A percentile compares a stretch with the other conserved stretches of the same genome.
Conservation (phyloP, 2,888 invertebrate species). For the Leucozona laternaria region DNA sequence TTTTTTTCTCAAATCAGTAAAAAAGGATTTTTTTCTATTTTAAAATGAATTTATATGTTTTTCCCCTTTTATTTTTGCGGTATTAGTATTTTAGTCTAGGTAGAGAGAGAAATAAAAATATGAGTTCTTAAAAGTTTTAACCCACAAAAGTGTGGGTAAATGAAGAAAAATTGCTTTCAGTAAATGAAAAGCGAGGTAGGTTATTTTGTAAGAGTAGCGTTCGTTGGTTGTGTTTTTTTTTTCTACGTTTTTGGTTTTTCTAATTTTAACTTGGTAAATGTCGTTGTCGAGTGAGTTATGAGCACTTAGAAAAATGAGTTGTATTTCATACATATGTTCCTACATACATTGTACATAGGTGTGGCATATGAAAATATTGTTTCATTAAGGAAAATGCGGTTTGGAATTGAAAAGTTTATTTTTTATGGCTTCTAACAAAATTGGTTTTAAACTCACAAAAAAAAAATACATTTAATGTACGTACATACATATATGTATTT, state of each 20-base stretch:
- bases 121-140: slow-evolving; percentile 25
- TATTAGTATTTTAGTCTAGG: background rate
- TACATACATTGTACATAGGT: background rate
- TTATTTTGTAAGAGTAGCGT: background rate
- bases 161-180: slow-evolving; percentile 60
- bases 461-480: no score
- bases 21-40: slow-evolving; percentile 61
- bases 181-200: slow-evolving; percentile 9
- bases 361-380: slow-evolving; percentile 32
- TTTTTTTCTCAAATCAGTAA: slow-evolving; percentile 37
- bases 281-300: slow-evolving; percentile 37
- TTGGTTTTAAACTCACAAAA: background rate
- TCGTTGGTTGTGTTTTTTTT: slow-evolving; percentile 12
- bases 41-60: slow-evolving; percentile 53
- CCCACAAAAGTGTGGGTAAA: slow-evolving; percentile 30
- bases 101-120: slow-evolving; percentile 5
- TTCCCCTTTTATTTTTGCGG: background rate
- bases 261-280: slow-evolving; percentile 36
- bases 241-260: slow-evolving; percentile 36
- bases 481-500: background rate
- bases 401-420: background rate
- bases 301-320: slow-evolving; percentile 52
- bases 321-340: background rate
- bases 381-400: background rate
- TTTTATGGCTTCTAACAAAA: background rate